These are phyloP conservation scores for Jaculus jaculus DNA, from an alignment of 2,113 vertebrate genomes.

Conservation along the genomic window DNA sequence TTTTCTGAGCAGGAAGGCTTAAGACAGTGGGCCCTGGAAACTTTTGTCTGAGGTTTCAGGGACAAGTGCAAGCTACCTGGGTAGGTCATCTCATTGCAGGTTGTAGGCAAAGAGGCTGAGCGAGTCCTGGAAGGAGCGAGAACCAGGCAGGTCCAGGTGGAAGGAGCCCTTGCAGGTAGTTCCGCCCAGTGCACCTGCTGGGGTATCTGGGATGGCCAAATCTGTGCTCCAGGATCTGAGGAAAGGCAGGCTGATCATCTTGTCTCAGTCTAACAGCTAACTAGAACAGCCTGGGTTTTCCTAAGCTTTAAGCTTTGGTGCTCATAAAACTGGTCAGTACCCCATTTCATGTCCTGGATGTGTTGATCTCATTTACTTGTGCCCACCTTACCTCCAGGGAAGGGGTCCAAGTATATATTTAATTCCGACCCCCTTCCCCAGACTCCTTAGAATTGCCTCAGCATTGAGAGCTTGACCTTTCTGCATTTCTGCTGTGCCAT, in stretches of 20 bases:
- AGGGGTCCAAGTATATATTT: not conserved
- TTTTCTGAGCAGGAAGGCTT: not conserved
- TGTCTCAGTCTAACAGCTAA: not conserved
- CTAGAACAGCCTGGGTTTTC: not conserved
- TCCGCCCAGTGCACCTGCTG: not conserved
- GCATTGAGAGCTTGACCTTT: not conserved
- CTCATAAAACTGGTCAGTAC: not conserved
- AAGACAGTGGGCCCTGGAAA: not conserved
- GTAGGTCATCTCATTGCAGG: not conserved
- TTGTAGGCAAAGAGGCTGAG: not conserved
- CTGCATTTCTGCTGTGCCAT: not conserved
- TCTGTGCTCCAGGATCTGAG: not conserved
- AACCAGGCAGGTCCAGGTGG: not conserved
- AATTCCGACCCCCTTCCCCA: not conserved
- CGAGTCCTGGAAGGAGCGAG: not conserved
- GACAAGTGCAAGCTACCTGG: not conserved
- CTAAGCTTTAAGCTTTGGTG: not conserved
- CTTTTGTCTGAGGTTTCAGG: not conserved
- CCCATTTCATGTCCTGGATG: not conserved
- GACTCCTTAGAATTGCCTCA: not conserved
- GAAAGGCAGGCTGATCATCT: not conserved
- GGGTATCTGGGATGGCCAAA: fast-evolving
- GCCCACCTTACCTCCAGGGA: not conserved
- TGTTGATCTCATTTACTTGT: not conserved
- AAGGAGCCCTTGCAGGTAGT: not conserved